phyloP scores from a whole-genome alignment of 2,113 vertebrate species.

The Hepsetus odoe region DNA sequence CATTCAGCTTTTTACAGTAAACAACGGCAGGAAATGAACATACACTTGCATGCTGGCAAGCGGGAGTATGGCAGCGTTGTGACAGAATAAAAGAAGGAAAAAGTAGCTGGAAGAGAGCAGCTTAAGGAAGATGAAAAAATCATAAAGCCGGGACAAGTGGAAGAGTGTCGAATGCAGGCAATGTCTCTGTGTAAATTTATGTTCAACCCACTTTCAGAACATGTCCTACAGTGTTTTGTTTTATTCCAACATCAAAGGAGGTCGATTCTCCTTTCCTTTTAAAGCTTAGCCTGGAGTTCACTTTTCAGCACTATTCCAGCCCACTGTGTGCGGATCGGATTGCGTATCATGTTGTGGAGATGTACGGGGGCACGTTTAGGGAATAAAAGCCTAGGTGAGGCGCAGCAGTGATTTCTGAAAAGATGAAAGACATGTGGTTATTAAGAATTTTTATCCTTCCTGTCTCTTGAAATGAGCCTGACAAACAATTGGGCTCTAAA shows the following conservation, averaged over 20 bases:
- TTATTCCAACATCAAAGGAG: constrained; percentile 53
- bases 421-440: constrained; percentile 61
- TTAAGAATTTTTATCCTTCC: constrained; percentile 52
- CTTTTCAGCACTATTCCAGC: constrained; percentile 37
- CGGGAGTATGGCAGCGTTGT: background rate
- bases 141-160: constrained; percentile 11
- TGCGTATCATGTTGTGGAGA: constrained; percentile 53
- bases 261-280: constrained; percentile 45
- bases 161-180: constrained; percentile 26
- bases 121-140: constrained; percentile 20
- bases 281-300: constrained; percentile 55
- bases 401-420: constrained; percentile 46
- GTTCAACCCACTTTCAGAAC: constrained; percentile 42
- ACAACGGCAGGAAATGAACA: background rate
- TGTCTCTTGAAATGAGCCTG: constrained; percentile 47
- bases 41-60: constrained; percentile 23
- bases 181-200: constrained; percentile 43
- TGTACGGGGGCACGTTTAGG: constrained; percentile 48
- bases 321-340: constrained; percentile 54
- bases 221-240: constrained; percentile 54
- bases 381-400: constrained; percentile 53
- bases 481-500: constrained; percentile 53
- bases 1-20: constrained; percentile 3
- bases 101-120: background rate
- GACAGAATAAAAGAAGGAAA: background rate